Conservation (phyloP, 1,140 invertebrate genomes). For the Periplaneta americana region DNA sequence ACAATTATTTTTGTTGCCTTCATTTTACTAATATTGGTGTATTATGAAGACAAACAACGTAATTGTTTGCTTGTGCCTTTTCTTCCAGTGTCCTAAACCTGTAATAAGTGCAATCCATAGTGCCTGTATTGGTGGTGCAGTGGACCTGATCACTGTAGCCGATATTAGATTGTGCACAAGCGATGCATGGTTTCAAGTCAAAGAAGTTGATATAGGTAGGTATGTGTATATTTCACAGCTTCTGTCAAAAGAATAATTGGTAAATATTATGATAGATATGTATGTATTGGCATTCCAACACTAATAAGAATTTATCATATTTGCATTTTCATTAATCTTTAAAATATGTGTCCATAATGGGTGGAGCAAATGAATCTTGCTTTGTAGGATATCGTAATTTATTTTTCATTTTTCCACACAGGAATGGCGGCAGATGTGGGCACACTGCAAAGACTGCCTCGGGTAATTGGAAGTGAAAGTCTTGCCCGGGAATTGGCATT, state of each 20-base stretch:
- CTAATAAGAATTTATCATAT: no score
- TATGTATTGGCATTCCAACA: no score
- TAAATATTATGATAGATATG: not conserved
- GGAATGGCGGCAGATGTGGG: conserved; percentile 92
- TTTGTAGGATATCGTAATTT: not conserved
- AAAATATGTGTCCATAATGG: no score
- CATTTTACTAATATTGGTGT: no score
- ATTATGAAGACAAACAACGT: no score
- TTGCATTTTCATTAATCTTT: no score
- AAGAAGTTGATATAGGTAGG: conserved; percentile 61
- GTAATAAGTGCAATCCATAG: conserved; percentile 83
- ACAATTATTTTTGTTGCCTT: no score
- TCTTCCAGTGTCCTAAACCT: conserved; percentile 72
- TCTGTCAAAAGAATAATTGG: not conserved
- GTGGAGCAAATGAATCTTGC: no score
- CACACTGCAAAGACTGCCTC: conserved; percentile 88
- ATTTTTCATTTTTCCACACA: conserved; percentile 22
- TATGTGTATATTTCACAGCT: no score
- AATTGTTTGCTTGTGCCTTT: no score
- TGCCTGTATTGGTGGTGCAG: conserved; percentile 86
- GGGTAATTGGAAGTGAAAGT: conserved; percentile 84
- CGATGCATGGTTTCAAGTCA: conserved; percentile 91
- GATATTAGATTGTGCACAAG: conserved; percentile 90
- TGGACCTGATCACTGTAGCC: conserved; percentile 78
- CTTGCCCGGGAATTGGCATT: conserved; percentile 80